Percentiles rank a stretch among this genome's conserved stretches.
phyloP scores from a whole-genome alignment of 2,888 invertebrate genomes.

The Lasioglossum vierecki region DNA sequence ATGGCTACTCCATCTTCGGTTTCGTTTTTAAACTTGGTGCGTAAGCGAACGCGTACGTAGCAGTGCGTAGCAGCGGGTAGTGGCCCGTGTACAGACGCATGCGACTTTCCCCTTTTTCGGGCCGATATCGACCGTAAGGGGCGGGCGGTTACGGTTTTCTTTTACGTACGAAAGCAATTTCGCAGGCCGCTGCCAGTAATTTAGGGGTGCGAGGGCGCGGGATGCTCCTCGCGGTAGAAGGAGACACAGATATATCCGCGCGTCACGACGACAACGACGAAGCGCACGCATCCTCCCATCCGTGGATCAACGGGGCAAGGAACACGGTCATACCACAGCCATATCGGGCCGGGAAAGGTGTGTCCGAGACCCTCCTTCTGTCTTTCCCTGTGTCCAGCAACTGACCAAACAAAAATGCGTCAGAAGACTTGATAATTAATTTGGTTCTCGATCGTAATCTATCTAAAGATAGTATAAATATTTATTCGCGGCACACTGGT shows the following conservation, averaged over 20 bases:
- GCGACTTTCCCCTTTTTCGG: slow-evolving; percentile 65
- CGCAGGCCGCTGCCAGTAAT: slow-evolving; percentile 75
- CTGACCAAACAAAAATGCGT: background rate
- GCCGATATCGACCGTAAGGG: slow-evolving; percentile 64
- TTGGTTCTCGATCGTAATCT: no score
- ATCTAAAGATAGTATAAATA: no score
- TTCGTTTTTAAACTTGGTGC: slow-evolving; percentile 10
- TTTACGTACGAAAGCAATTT: slow-evolving; percentile 77
- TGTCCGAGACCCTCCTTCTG: background rate
- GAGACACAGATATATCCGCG: slow-evolving; percentile 47
- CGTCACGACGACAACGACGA: slow-evolving; percentile 40
- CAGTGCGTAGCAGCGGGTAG: slow-evolving; percentile 21
- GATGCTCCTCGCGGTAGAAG: slow-evolving; percentile 1
- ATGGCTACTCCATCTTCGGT: slow-evolving; percentile 32
- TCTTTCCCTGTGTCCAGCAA: background rate
- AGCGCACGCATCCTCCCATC: slow-evolving; percentile 69
- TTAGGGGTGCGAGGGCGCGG: slow-evolving; percentile 71
- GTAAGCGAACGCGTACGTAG: slow-evolving; percentile 11
- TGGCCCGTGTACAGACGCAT: slow-evolving; percentile 53
- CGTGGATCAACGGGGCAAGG: slow-evolving; percentile 57
- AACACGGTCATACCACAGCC: background rate
- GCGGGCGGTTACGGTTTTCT: slow-evolving; percentile 68
- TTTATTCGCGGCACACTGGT: no score
- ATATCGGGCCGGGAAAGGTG: background rate
- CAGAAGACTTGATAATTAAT: background rate